Conservation (phyloP, 2,888 invertebrate species). For the Morinoia aosen region DNA sequence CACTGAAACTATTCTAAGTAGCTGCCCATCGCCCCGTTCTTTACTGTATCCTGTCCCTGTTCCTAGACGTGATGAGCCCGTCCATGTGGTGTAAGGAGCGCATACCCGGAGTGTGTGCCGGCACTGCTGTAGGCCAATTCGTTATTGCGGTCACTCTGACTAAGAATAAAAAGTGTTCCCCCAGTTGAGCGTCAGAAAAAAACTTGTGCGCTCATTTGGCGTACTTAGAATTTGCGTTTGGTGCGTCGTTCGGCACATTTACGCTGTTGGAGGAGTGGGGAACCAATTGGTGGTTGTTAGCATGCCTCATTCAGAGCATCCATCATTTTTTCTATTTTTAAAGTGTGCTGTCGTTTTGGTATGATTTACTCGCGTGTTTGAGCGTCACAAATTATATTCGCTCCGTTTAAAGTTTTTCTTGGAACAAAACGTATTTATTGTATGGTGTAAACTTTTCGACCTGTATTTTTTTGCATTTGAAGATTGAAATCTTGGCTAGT, state of each 20-base stretch:
- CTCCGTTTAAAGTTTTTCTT: not conserved
- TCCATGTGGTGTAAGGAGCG: not conserved
- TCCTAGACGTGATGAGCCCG: not conserved
- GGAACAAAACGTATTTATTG: not conserved
- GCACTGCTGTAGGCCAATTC: not conserved
- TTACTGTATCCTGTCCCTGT: not conserved
- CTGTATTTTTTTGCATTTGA: not conserved
- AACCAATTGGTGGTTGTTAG: not conserved
- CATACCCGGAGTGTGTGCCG: not conserved
- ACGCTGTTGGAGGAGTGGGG: not conserved
- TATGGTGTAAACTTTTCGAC: not conserved
- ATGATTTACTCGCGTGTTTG: not conserved
- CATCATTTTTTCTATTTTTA: not conserved
- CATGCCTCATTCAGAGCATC: not conserved
- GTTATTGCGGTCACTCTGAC: not conserved
- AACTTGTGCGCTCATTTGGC: not conserved
- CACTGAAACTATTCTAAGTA: not conserved
- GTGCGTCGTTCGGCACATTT: not conserved
- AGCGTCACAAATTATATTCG: conserved; percentile 10
- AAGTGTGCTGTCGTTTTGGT: not conserved
- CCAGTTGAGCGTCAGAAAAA: not conserved
- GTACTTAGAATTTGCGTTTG: not conserved
- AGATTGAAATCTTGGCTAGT: not conserved
- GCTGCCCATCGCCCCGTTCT: not conserved
- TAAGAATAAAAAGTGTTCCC: not conserved